phyloP scores from a whole-genome alignment of 2,888 invertebrate species.

The Apamea sordens region DNA sequence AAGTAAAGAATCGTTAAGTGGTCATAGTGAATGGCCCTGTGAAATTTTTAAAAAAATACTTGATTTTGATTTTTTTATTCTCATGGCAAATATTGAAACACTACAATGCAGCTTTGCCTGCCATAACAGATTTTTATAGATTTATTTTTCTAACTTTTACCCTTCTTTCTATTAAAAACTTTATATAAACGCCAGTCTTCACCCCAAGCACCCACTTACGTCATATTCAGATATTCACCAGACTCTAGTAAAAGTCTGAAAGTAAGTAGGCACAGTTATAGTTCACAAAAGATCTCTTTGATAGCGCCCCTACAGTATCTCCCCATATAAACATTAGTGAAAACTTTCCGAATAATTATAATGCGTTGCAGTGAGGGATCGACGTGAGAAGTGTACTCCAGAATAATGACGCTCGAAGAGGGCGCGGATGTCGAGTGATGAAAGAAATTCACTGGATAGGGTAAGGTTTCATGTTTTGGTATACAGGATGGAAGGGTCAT shows the following conservation, averaged over 20 bases:
- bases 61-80: not conserved
- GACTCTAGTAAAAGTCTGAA: slow-evolving; percentile 62
- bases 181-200: not conserved
- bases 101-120: not conserved
- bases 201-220: slow-evolving; percentile 29
- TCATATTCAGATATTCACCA: slow-evolving; percentile 60
- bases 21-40: too few species aligned
- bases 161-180: not conserved
- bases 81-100: not conserved
- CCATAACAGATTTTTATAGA: not conserved
- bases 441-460: slow-evolving; percentile 43
- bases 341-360: slow-evolving; percentile 87
- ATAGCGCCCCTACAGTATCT: slow-evolving; percentile 71
- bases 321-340: slow-evolving; percentile 80
- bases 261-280: slow-evolving; percentile 53
- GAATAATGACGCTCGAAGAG: slow-evolving; percentile 80
- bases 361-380: slow-evolving; percentile 78
- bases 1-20: too few species aligned
- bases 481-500: too few species aligned
- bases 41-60: not conserved
- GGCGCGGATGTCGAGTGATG: slow-evolving; percentile 38
- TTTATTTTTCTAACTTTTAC: not conserved
- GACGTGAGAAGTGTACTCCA: slow-evolving; percentile 82
- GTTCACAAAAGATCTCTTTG: slow-evolving; percentile 78
- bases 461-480: not conserved